These are phyloP conservation scores for Hipposideros armiger DNA, from an alignment of 2,113 vertebrate species.

Conservation along the genomic window DNA sequence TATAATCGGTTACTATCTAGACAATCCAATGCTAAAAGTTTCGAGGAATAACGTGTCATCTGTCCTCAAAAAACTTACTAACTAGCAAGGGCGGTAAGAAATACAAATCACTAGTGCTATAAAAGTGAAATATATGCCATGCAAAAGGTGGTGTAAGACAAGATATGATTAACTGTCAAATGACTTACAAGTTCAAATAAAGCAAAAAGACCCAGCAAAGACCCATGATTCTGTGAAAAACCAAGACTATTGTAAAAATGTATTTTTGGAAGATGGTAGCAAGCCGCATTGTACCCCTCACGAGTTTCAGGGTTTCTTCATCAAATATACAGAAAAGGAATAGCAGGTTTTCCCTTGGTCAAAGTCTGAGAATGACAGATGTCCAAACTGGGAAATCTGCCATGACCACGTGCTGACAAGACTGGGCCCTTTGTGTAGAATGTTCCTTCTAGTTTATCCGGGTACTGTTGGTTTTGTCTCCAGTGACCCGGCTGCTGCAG, in stretches of 20 bases:
- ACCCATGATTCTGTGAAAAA: not conserved
- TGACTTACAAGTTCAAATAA: not conserved
- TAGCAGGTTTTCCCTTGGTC: not conserved
- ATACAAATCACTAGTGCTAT: constrained; percentile 12
- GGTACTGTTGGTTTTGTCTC: not conserved
- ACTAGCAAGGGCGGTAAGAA: not conserved
- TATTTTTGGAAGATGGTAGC: not conserved
- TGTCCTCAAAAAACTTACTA: constrained; percentile 12
- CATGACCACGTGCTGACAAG: not conserved
- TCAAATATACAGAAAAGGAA: constrained; percentile 43
- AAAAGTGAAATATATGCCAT: not conserved
- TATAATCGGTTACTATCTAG: not conserved
- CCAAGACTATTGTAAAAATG: not conserved
- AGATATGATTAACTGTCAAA: not conserved
- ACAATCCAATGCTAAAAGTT: not conserved
- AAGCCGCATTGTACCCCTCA: not conserved
- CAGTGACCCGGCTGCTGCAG: not conserved
- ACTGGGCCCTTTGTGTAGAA: not conserved
- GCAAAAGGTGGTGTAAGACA: not conserved
- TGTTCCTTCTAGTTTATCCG: not conserved
- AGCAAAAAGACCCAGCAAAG: not conserved
- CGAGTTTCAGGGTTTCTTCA: constrained; percentile 27
- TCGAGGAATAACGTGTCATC: not conserved
- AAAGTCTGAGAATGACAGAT: constrained; percentile 46
- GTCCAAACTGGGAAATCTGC: constrained; percentile 8